These are phyloP conservation scores for Rhabdophis nuchalis DNA, from an alignment of 2,797 vertebrate species.

Conservation along the genomic window DNA sequence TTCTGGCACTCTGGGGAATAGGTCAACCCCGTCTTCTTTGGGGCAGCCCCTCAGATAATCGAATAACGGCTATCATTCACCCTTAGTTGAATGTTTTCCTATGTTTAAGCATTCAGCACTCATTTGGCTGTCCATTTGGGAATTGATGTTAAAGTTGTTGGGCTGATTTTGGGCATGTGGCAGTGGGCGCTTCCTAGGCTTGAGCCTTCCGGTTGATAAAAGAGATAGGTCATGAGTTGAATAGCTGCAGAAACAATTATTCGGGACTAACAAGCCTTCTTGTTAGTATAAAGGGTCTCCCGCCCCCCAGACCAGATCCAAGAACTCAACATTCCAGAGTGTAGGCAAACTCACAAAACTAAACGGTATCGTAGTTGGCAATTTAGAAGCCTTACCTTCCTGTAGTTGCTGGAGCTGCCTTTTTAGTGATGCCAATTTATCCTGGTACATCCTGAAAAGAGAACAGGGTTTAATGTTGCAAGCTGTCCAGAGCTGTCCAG, in stretches of 20 bases:
- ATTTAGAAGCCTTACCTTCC: slow-evolving; percentile 74
- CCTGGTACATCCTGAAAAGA: slow-evolving; percentile 91
- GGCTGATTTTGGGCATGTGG: not conserved
- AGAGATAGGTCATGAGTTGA: not conserved
- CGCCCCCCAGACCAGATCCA: too few relatives aligned
- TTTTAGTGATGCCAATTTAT: slow-evolving; percentile 95
- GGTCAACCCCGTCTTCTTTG: not conserved
- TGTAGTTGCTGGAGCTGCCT: slow-evolving; percentile 93
- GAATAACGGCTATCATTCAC: not conserved
- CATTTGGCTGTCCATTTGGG: not conserved
- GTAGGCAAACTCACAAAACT: not conserved
- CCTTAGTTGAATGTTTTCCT: not conserved
- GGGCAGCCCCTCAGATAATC: not conserved
- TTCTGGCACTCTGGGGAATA: not conserved
- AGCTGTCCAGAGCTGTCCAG: not conserved
- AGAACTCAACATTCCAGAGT: too few relatives aligned
- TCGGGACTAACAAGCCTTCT: not conserved
- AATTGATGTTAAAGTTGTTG: not conserved
- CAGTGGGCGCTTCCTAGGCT: too few relatives aligned
- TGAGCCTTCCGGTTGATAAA: too few relatives aligned
- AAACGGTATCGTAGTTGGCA: not conserved
- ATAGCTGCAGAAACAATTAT: not conserved
- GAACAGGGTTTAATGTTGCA: not conserved
- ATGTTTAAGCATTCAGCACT: not conserved
- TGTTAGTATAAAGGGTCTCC: not conserved